phyloP scores from a whole-genome alignment of 2,888 invertebrate species.

The Periphyllus acericola region DNA sequence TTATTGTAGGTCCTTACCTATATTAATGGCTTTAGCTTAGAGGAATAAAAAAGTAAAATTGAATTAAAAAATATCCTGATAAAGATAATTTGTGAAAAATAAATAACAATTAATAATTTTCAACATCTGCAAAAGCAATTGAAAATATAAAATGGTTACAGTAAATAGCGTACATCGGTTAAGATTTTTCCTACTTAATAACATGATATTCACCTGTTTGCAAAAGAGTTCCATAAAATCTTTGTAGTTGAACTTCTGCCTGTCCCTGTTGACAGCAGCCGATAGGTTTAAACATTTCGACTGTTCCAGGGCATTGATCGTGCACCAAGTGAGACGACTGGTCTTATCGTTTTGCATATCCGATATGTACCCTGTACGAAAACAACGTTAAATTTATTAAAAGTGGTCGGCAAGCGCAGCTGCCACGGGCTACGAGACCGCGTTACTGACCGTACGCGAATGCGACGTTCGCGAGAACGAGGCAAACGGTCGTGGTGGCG shows the following conservation, averaged over 20 bases:
- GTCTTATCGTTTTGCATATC: slow-evolving; percentile 15
- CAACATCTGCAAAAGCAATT: no score
- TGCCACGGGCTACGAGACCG: no score
- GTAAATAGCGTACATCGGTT: no score
- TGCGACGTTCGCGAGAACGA: neutral
- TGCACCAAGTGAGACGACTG: slow-evolving; percentile 78
- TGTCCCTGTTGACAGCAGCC: slow-evolving; percentile 75
- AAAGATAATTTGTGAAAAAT: no score
- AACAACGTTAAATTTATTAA: neutral
- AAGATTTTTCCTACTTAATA: no score
- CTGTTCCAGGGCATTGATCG: slow-evolving; percentile 80
- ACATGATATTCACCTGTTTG: slow-evolving; percentile 70
- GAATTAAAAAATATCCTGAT: no score
- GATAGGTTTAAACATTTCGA: slow-evolving; percentile 84
- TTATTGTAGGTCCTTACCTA: no score
- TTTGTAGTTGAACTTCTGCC: slow-evolving; percentile 72
- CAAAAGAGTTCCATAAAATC: slow-evolving; percentile 76
- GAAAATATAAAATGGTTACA: no score
- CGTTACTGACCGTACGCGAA: slow-evolving; percentile 18
- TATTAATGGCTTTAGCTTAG: no score
- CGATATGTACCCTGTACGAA: slow-evolving; percentile 24
- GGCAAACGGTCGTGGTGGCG: neutral
- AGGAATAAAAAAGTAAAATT: no score
- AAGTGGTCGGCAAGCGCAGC: neutral
- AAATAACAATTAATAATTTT: no score